Evolutionary conservation across 2,797 vertebrate species (phyloP), one percentile per base, ranked within the genome.

Genomic region (Eupleurogrammus muticus): DNA sequence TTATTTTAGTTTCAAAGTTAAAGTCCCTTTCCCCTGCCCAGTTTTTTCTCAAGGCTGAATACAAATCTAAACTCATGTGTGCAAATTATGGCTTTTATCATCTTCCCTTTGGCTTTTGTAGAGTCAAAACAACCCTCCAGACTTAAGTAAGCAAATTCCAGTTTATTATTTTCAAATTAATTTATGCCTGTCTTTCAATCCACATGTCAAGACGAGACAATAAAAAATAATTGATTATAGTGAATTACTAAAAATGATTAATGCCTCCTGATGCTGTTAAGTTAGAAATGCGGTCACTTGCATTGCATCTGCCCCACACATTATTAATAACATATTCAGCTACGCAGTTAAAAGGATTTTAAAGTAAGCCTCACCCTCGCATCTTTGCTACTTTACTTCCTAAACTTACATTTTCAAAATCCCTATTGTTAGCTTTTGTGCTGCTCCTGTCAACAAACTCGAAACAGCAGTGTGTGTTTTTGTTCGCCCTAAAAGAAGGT

Each of bases 381-480:
- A 58, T 70, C 16, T 12, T 62, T 12, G 23, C 1, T 1, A n/a
- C 21, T 17, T 52, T 3, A 28, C n/a, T 44, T 21, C 7, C 61
- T 49, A 24, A 28, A 54, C 57, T 38, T 34, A 0, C 16, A 17
- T 1, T 19, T 54, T 62, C 5, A 66, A 42, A 42, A 16, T 42
- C 40, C 40, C 40, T 17, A 6, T 8, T 44, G 16, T 20, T 11
- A 20, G 13, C 6, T 55, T 12, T 55, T 24, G 48, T 47, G 1
- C 17, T 40, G 46, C 34, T 57, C 74, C 42, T 44, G 20, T 42
- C 6, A 38, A 54, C n/a, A 76, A 56, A 42, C 65, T 48, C 52
- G 35, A 54, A 21, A 23, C 8, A 70, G 58, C 66, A 50, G 38
- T 35, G 35, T 59, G 66, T 32, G 5, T 71, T 75, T 42, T 35